A percentile compares a stretch with the other conserved stretches of the same genome.
These are phyloP conservation scores for Apodemus agrarius DNA, from an alignment of 2,797 vertebrate species.

Conservation along the genomic window DNA sequence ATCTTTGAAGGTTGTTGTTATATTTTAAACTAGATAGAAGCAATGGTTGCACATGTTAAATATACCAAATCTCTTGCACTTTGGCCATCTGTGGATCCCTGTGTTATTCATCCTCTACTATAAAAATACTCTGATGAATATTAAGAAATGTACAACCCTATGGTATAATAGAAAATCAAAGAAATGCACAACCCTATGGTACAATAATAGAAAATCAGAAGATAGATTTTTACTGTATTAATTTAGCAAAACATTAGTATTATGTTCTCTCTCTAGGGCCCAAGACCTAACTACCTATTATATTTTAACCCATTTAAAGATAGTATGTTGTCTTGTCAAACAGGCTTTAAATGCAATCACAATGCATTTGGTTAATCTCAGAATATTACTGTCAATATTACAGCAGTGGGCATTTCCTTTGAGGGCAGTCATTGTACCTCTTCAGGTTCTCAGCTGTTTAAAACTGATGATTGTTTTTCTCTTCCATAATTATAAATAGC, in stretches of 20 bases:
- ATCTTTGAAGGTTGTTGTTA: background rate
- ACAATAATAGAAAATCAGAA: background rate
- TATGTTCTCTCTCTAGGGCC: background rate
- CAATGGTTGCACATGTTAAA: background rate
- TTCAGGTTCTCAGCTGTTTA: background rate
- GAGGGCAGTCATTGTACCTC: background rate
- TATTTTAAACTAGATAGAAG: background rate
- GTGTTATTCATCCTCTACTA: background rate
- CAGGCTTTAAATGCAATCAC: background rate
- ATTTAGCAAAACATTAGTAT: background rate
- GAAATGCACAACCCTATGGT: too few species aligned
- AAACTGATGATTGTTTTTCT: background rate
- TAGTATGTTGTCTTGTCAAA: background rate
- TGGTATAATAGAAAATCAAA: too few species aligned
- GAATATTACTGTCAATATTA: too few species aligned
- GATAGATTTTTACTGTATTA: too few species aligned
- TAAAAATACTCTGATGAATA: background rate
- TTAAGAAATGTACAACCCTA: too few species aligned
- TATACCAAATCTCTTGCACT: background rate
- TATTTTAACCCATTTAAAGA: background rate
- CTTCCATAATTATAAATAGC: background rate
- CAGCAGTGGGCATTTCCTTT: background rate
- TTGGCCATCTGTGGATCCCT: background rate
- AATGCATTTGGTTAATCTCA: too few species aligned
- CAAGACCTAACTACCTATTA: background rate